Base-by-base conservation (phyloP, 2,888 invertebrate species). In the Holacanthella duospinosa region DNA sequence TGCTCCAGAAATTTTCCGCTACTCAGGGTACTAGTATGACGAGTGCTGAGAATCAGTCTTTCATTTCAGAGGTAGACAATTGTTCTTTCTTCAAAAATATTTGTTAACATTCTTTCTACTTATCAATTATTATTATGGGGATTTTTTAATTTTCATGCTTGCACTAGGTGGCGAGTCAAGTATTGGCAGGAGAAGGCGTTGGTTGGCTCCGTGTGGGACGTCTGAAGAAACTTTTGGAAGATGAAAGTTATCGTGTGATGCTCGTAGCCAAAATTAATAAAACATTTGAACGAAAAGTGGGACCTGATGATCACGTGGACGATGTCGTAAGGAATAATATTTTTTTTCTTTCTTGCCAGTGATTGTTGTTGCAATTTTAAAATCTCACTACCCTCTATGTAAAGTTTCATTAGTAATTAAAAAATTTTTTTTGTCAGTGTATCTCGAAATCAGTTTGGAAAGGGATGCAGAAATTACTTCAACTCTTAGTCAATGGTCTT, bases 231-330 rank as follows among this genome's bases (percentile, higher is more conserved):
- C 80, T 99, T 29, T 94, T 99, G 93, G 97, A 99, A 77, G 97
- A 99, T 77, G 99, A 99, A 79, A 95, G 92, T 56, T 94, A 97
- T 78, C 83, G 99, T 43, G 95, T 93, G 76, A 86, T 99, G 79
- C 91, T 96, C 44, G 85, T 99, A 57, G 91, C 91, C 71, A 92
- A 95, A 76, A 82, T 99, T 2, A 99, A 99, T 78, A 87, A 89
- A 74, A 94, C 94, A 60, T 82, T 95, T 62, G 94, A 93, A 74
- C 85, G 86, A 72, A 96, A 92, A 79, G 88, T 95, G 64, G 89
- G 93, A 59, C 92, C 93, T 0, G 93, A 93, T 76, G 97, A 96
- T 80, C 92, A 93, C 77, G 89, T 99, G 54, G 96, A 96, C 75
- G 97, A 99, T 82, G 91, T 96, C 80, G 96, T 96, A 78, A 81